Evolutionary conservation across 2,888 invertebrate species (phyloP).

Genomic region (Siphlonurus alternatus): DNA sequence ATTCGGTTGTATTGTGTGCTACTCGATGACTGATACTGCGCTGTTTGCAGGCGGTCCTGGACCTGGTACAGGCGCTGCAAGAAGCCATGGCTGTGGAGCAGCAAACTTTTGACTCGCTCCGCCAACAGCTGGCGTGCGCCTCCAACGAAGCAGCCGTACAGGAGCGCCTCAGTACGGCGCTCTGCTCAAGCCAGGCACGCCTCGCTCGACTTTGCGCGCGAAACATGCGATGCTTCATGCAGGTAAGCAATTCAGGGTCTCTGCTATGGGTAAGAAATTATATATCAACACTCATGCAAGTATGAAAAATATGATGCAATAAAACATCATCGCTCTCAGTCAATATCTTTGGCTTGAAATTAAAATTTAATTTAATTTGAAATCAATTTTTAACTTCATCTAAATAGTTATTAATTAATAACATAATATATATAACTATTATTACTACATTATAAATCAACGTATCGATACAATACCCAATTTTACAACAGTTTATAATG

Average conservation of each 20-base stretch:
- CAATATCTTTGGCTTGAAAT: no score
- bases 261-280: not conserved
- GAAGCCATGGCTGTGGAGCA: conserved; percentile 26
- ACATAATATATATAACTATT: no score
- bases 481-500: no score
- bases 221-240: conserved; percentile 27
- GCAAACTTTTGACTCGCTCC: conserved; percentile 24
- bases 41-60: conserved; percentile 22
- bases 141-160: conserved; percentile 13
- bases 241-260: conserved; percentile 19
- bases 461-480: no score
- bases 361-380: no score
- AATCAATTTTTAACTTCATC: no score
- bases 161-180: conserved; percentile 21
- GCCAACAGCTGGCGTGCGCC: conserved; percentile 19
- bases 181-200: conserved; percentile 22
- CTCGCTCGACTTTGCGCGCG: conserved; percentile 25
- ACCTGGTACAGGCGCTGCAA: conserved; percentile 24
- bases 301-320: not conserved
- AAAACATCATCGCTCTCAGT: no score
- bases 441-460: no score
- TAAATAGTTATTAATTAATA: no score
- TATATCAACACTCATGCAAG: not conserved
- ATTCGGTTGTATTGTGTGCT: no score
- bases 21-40: no score